phyloP scores from a whole-genome alignment of 2,113 vertebrate genomes.

The Ochotona princeps region DNA sequence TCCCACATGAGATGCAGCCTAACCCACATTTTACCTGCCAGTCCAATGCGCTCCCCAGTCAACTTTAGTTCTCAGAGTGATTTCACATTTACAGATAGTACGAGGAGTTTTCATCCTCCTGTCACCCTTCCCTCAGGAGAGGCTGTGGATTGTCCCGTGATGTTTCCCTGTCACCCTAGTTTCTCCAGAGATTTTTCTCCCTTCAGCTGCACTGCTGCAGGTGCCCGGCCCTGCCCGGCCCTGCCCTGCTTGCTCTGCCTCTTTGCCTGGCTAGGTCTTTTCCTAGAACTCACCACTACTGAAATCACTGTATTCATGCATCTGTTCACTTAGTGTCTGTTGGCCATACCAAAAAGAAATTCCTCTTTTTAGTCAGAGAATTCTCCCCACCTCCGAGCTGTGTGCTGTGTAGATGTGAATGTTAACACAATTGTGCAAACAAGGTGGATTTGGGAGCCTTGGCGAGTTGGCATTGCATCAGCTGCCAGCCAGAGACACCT shows the following conservation, averaged over 20 bases:
- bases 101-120: neutral
- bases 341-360: neutral
- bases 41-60: no score
- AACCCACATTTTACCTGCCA: no score
- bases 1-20: no score
- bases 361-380: neutral
- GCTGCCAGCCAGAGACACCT: neutral
- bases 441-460: neutral
- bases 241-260: neutral
- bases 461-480: neutral
- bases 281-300: neutral
- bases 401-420: fast-evolving
- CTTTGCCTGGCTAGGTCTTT: neutral
- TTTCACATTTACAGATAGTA: neutral
- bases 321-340: neutral
- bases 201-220: neutral
- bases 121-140: neutral
- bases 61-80: neutral
- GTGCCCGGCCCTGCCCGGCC: no score
- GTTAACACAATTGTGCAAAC: neutral
- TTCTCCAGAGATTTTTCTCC: neutral
- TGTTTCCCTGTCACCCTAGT: neutral
- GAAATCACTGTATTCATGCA: neutral
- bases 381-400: neutral
- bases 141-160: neutral